These are phyloP conservation scores for Chelon labrosus DNA, from an alignment of 2,797 vertebrate species.

Conservation along the genomic window DNA sequence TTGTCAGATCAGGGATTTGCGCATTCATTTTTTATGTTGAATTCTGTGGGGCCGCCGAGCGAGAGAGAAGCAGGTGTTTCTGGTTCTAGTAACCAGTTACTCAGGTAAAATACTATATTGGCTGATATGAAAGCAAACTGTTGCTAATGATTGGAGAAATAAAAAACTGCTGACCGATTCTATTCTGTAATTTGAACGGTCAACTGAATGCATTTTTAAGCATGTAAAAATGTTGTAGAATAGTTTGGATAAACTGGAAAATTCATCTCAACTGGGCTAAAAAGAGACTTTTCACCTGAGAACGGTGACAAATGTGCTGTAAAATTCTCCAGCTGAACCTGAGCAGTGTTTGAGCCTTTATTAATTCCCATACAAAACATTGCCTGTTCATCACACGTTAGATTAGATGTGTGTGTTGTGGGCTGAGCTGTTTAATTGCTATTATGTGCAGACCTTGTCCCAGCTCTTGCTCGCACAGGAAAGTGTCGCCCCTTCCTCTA, in stretches of 20 bases:
- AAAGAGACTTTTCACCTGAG: neutral
- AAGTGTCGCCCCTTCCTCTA: too few relatives aligned
- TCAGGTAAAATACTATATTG: constrained; percentile 34
- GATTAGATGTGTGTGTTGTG: too few relatives aligned
- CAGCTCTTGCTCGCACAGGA: too few relatives aligned
- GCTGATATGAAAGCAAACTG: constrained; percentile 10
- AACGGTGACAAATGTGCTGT: neutral
- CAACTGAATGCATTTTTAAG: neutral
- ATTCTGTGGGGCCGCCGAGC: constrained; percentile 27
- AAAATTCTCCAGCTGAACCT: constrained; percentile 2
- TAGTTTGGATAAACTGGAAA: neutral
- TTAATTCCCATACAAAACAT: neutral
- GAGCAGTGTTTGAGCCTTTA: constrained; percentile 8
- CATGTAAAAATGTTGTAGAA: neutral
- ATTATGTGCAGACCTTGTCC: too few relatives aligned
- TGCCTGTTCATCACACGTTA: too few relatives aligned
- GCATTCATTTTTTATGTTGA: constrained; percentile 23
- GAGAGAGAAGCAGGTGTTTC: constrained; percentile 31
- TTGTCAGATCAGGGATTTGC: constrained; percentile 64
- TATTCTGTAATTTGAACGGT: neutral
- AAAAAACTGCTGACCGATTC: neutral
- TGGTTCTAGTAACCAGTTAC: constrained; percentile 6
- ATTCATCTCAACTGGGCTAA: neutral
- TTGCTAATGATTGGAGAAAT: neutral
- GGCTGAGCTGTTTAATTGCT: too few relatives aligned